Evolutionary conservation across 2,888 invertebrate species (phyloP).

Genomic region (Chrysotoxum bicinctum): DNA sequence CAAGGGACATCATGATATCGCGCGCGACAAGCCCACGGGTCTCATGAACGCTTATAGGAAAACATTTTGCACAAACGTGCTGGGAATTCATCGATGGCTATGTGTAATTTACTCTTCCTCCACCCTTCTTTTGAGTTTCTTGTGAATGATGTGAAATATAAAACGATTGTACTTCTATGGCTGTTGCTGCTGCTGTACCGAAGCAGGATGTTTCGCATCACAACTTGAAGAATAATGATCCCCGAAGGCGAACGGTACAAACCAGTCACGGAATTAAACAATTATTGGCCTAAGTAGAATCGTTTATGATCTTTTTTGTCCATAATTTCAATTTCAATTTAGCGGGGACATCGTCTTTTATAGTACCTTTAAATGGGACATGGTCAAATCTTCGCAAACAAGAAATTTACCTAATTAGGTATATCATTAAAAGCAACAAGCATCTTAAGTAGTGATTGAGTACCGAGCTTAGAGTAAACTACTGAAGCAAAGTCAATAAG

Average conservation of each 20-base stretch:
- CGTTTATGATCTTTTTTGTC: too few relatives aligned
- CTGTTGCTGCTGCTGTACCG: background rate
- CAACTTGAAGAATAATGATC: slow-evolving; percentile 65
- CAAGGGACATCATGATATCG: slow-evolving; percentile 58
- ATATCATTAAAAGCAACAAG: too few relatives aligned
- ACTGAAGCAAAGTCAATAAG: too few relatives aligned
- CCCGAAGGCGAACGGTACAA: slow-evolving; percentile 49
- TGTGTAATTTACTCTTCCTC: slow-evolving; percentile 45
- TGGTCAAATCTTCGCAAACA: too few relatives aligned
- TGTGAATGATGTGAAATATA: slow-evolving; percentile 41
- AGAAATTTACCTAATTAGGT: too few relatives aligned
- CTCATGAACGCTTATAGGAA: slow-evolving; percentile 69
- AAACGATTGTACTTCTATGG: slow-evolving; percentile 38
- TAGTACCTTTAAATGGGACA: too few relatives aligned
- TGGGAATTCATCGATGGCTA: slow-evolving; percentile 70
- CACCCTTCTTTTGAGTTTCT: background rate
- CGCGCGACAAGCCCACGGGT: slow-evolving; percentile 67
- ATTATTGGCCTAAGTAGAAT: background rate
- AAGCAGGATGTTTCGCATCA: slow-evolving; percentile 40
- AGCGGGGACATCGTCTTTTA: too few relatives aligned
- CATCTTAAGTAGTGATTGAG: too few relatives aligned
- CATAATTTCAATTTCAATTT: too few relatives aligned
- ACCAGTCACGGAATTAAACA: background rate
- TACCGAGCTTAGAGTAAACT: too few relatives aligned
- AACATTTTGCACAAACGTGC: slow-evolving; percentile 68